phyloP scores from a whole-genome alignment of 2,797 vertebrate genomes.

The Sebastes oblongus region DNA sequence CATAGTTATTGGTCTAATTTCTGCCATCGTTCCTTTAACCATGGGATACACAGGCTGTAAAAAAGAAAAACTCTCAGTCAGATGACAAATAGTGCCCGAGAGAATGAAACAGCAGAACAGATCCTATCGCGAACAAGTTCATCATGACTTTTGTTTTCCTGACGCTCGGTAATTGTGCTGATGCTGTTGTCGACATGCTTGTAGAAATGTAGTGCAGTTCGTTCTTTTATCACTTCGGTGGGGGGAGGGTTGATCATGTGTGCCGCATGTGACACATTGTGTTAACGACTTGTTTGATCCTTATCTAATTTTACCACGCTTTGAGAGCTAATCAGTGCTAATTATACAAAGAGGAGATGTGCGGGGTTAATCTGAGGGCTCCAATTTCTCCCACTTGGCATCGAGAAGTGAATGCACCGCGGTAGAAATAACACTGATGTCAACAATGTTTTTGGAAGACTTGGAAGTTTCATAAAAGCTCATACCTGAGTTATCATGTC shows the following conservation, averaged over 20 bases:
- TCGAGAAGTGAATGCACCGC: fast-evolving
- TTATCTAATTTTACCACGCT: background rate
- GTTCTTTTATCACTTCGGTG: background rate
- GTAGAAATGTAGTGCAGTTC: background rate
- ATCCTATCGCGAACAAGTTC: background rate
- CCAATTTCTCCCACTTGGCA: no score
- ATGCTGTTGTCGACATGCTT: background rate
- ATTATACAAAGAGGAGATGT: background rate
- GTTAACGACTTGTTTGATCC: background rate
- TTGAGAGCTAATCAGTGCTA: background rate
- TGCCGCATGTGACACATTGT: background rate
- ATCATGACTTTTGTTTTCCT: background rate
- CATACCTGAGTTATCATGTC: background rate
- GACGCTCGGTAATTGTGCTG: background rate
- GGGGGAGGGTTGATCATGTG: constrained; percentile 3
- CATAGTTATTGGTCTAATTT: background rate
- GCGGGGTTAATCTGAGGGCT: background rate
- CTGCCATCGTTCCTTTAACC: background rate
- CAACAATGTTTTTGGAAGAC: background rate
- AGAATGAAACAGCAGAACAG: constrained; percentile 6
- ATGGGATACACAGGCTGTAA: background rate
- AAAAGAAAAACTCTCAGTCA: constrained; percentile 19
- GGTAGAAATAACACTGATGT: background rate
- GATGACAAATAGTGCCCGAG: constrained; percentile 25
- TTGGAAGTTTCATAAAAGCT: background rate